A percentile compares a stretch with the other conserved stretches of the same genome.
These are phyloP conservation scores for Andrena haemorrhoa DNA, from an alignment of 2,888 invertebrate species.

Conservation along the genomic window DNA sequence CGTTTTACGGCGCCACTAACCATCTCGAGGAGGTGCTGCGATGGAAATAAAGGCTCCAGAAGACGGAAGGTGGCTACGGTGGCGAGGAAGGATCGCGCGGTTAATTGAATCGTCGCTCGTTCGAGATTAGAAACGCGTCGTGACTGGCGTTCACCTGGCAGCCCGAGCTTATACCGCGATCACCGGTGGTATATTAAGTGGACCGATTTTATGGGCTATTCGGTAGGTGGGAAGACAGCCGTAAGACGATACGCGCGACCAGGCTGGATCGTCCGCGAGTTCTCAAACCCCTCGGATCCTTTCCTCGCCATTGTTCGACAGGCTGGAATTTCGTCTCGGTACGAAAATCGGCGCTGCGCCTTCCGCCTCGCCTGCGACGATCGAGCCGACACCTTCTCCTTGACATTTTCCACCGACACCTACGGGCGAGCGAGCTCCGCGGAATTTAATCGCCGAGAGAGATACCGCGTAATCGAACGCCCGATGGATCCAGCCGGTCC, in stretches of 20 bases:
- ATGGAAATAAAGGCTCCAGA: not conserved
- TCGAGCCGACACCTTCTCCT: constrained; percentile 54
- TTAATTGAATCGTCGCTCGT: constrained; percentile 52
- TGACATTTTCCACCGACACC: constrained; percentile 52
- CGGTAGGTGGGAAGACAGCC: constrained; percentile 33
- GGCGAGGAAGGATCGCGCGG: constrained; percentile 17
- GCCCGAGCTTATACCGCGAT: constrained; percentile 27
- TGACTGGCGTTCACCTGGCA: not conserved
- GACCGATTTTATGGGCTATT: constrained; percentile 41
- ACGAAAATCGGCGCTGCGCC: constrained; percentile 38
- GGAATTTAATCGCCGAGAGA: constrained; percentile 22
- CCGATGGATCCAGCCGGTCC: not conserved
- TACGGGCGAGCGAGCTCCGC: constrained; percentile 37
- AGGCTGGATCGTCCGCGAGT: not conserved
- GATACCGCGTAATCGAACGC: constrained; percentile 1
- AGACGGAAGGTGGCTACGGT: not conserved
- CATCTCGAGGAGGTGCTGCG: not conserved
- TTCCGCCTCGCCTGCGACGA: constrained; percentile 31
- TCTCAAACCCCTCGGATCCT: not conserved
- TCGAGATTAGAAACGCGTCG: constrained; percentile 48
- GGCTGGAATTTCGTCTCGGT: constrained; percentile 17
- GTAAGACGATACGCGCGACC: constrained; percentile 29
- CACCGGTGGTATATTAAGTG: constrained; percentile 17
- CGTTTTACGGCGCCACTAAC: constrained; percentile 3
- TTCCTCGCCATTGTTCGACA: not conserved